Percentiles rank a stretch among this genome's conserved stretches.
These are phyloP conservation scores for Muscidifurax raptorellus DNA, from an alignment of 1,140 invertebrate genomes.

Conservation along the genomic window DNA sequence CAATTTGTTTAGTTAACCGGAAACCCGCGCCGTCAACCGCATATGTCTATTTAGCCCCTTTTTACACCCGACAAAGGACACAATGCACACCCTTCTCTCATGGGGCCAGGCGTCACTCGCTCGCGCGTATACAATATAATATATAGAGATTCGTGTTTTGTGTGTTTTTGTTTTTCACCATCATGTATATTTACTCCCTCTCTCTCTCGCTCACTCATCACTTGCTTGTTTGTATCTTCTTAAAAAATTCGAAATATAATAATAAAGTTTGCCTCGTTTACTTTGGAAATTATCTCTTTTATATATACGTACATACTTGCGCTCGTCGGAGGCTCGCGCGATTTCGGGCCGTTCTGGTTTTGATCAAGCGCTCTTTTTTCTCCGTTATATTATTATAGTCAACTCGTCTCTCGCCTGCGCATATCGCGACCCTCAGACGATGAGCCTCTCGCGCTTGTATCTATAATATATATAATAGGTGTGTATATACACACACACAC, in stretches of 20 bases:
- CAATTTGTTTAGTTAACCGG: constrained; percentile 33
- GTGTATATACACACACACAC: too few species aligned
- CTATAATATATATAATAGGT: constrained; percentile 14
- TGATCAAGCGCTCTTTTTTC: neutral
- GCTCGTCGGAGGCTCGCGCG: too few species aligned
- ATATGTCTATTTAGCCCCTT: neutral
- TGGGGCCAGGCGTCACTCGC: neutral
- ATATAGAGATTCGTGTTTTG: neutral
- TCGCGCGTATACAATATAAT: neutral
- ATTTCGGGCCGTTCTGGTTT: neutral
- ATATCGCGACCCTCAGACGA: neutral
- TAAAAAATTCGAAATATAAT: neutral
- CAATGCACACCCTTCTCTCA: neutral
- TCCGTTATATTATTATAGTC: neutral
- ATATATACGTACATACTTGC: neutral
- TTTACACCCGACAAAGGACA: neutral
- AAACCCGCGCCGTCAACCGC: constrained; percentile 1
- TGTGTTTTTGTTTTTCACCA: neutral
- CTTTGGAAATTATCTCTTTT: neutral
- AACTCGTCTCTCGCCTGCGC: neutral
- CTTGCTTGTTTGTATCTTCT: neutral
- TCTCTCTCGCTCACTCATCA: neutral
- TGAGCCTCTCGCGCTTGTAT: neutral
- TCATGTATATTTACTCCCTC: neutral
- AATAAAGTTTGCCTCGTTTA: neutral